Base-by-base conservation (phyloP, 92 coral and sea anemone genomes). In the Virgularia gustaviana region DNA sequence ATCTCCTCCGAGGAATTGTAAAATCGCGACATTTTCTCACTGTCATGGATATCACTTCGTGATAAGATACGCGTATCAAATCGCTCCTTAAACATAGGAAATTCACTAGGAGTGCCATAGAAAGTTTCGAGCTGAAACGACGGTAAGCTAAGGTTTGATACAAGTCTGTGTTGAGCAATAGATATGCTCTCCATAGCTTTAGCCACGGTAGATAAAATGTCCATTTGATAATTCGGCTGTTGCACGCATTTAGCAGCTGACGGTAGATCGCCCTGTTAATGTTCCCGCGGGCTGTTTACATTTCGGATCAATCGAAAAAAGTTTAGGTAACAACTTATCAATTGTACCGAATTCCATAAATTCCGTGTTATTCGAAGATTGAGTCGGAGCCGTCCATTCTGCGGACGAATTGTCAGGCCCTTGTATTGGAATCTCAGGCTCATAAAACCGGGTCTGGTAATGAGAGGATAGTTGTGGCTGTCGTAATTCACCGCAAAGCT, bases 1-100 rank as follows among this genome's bases (percentile, higher is more conserved):
- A 20, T 78, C 80, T 24, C 87, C 80, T 9, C 38, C 76, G 10
- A 83, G 71, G 34, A 77, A 70, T 63, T 83, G 83, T 24, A 75
- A 83, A 78, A 68, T 2, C 79, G 79, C n/a, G 65, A 18, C 83
- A 83, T 83, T 24, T 78, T n/a, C 51, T 78, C 77, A 10, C 83
- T 73, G 43, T 83, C 87, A 32, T 76, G 57, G 35, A 78, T 71
- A 10, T 68, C 70, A 9, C 73, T 28, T 68, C 70, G 78, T n/a
- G 72, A 49, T 42, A 72, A 72, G n/a, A 83, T 49, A 20, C 75
- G 81, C 36, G 54, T 83, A 28, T 78, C 52, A 57, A 83, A 83
- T 54, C 84, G 19, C 35, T 78, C 64, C 5, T 78, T 83, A 44
- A 83, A 83, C 56, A 56, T 32, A 0, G 86, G 81, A 44, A 57